Evolutionary conservation across 2,113 vertebrate species (phyloP), one percentile per base, ranked within the genome.

Genomic region (Genyomyrus donnyi): DNA sequence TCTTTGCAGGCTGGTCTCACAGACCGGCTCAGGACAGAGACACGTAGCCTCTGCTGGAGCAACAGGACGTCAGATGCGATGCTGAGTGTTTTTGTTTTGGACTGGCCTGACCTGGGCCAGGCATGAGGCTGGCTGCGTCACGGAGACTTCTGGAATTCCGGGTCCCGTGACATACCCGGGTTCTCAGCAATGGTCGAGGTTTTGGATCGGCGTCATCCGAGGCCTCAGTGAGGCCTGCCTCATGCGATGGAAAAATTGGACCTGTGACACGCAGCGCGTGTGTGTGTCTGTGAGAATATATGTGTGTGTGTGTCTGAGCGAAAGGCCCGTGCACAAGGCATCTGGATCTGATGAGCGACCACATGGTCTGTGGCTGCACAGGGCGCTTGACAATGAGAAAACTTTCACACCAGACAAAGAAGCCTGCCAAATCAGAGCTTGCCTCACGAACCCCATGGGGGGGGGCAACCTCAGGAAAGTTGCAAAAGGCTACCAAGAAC

Each of bases 311-410:
- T 70, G 56, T 45, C 83, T 66, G 90, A 90, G 21, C 1, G 49
- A 91, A 89, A 31, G 89, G 35, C 85, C 90, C 88, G 85, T 88
- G 85, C 90, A 89, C 45, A 74, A 90, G 52, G 85, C 95, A 95
- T 96, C 94, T 95, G 95, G 95, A 94, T 92, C 46, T 92, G 93
- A 95, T 96, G 94, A 94, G 91, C 80, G 24, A 91, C 91, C 94
- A 92, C 91, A 89, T 91, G 90, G 91, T 91, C 92, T 91, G 92
- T 56, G 89, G 91, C 77, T 15, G 91, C 74, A 86, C 89, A 83
- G 89, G 66, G 90, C 86, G 88, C 45, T 89, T 86, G 80, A 88
- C 83, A 85, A 48, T 66, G 56, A 49, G 70, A 91, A 90, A 91
- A 88, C 90, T 85, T 91, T 91, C 83, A 87, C 88, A 35, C 35